Evolutionary conservation across 2,113 vertebrate genomes (phyloP).

Genomic region (Anas platyrhynchos): DNA sequence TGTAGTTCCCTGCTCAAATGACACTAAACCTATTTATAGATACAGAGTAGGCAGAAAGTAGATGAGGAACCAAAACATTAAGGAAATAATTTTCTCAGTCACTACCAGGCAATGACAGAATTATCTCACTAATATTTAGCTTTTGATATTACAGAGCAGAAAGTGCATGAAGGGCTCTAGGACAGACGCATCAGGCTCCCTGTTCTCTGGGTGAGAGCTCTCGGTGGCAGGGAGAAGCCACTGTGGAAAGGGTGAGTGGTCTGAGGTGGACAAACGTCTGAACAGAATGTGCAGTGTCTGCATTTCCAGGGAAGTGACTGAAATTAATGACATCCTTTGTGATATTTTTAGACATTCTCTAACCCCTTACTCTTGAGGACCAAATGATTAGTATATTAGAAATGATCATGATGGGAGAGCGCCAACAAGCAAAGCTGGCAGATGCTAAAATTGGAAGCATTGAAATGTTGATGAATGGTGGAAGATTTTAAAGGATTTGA

Average conservation of each 20-base stretch:
- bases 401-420: neutral
- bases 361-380: neutral
- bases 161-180: constrained; percentile 40
- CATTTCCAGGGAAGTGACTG: constrained; percentile 13
- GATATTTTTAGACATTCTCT: constrained; percentile 54
- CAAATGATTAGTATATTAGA: neutral
- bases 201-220: fast-evolving
- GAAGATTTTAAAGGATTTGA: neutral
- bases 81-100: constrained; percentile 62
- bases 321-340: constrained; percentile 35
- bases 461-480: neutral
- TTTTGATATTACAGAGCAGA: constrained; percentile 45
- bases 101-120: constrained; percentile 58
- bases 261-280: neutral
- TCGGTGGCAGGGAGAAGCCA: neutral
- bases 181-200: neutral
- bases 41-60: constrained; percentile 19
- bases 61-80: constrained; percentile 53
- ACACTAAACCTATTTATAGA: constrained; percentile 60
- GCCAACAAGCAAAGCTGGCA: constrained; percentile 18
- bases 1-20: constrained; percentile 33
- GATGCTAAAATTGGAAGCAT: neutral
- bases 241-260: neutral
- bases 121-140: constrained; percentile 66
- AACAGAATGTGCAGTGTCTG: neutral